Percentiles rank a stretch among this genome's conserved stretches.
Evolutionary conservation across 2,888 invertebrate genomes (phyloP).

Genomic region (Ormia ochracea): DNA sequence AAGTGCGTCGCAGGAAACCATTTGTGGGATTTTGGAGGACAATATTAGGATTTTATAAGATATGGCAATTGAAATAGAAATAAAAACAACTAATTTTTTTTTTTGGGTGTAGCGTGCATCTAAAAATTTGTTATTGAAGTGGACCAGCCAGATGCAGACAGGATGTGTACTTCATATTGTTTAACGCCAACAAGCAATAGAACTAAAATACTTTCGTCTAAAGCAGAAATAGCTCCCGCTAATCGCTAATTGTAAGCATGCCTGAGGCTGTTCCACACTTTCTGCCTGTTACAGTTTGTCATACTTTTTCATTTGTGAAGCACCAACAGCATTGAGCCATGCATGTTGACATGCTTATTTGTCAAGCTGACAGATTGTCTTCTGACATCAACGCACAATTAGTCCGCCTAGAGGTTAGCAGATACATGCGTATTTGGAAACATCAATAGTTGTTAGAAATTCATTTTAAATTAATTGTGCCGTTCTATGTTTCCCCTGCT

Average conservation of each 20-base stretch:
- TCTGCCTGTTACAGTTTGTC: neutral
- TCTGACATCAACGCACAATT: conserved; percentile 53
- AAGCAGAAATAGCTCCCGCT: no score
- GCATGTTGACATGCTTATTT: conserved; percentile 57
- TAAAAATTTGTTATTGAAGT: no score
- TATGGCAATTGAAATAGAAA: no score
- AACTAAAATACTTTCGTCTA: no score
- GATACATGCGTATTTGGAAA: conserved; percentile 3
- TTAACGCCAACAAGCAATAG: no score
- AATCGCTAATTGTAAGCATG: no score
- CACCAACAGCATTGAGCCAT: neutral
- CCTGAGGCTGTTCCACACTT: conserved; percentile 7
- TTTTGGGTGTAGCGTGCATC: no score
- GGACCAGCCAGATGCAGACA: no score
- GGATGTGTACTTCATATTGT: no score
- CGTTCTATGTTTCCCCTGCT: neutral
- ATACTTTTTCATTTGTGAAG: conserved; percentile 22
- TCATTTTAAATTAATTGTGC: conserved; percentile 53
- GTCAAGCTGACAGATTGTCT: conserved; percentile 57
- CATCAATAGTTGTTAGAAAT: conserved; percentile 36
- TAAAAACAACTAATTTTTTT: no score
- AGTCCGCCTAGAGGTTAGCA: neutral
- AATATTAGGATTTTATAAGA: no score
- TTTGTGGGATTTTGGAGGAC: neutral
- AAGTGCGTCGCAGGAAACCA: neutral